These are phyloP conservation scores for Myoxocephalus aenaeus DNA, from an alignment of 2,797 vertebrate genomes.

Conservation along the genomic window DNA sequence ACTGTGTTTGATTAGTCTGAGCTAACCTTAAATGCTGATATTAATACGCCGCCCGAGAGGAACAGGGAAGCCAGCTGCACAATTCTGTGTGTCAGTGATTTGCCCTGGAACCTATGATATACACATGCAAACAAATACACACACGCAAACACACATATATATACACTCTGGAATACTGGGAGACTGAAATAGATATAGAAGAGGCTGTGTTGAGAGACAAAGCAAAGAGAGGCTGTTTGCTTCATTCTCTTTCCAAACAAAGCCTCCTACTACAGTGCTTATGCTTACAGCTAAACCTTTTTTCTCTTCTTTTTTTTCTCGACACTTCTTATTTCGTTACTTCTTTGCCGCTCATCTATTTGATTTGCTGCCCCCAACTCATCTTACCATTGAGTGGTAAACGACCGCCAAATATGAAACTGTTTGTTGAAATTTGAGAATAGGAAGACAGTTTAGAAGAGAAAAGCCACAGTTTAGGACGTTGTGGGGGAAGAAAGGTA, in stretches of 20 bases:
- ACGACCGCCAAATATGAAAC: conserved; percentile 42
- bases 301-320: conserved; percentile 32
- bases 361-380: conserved; percentile 49
- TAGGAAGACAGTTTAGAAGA: conserved; percentile 28
- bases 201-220: conserved; percentile 39
- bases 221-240: conserved; percentile 50
- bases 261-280: conserved; percentile 39
- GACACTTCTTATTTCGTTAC: conserved; percentile 24
- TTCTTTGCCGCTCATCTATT: conserved; percentile 34
- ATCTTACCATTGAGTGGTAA: conserved; percentile 42
- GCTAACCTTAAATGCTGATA: conserved; percentile 76
- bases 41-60: conserved; percentile 70
- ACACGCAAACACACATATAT: not conserved
- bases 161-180: conserved; percentile 15
- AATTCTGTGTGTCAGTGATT: conserved; percentile 66
- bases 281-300: conserved; percentile 34
- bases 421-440: conserved; percentile 54
- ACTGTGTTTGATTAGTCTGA: conserved; percentile 77
- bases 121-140: conserved; percentile 7
- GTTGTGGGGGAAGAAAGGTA: conserved; percentile 59
- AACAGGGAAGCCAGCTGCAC: conserved; percentile 45
- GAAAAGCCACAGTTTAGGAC: conserved; percentile 52
- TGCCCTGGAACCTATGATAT: conserved; percentile 34
- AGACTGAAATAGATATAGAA: conserved; percentile 25
- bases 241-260: conserved; percentile 41